Percentiles rank a stretch among this genome's conserved stretches.
These are phyloP conservation scores for Enoplosus armatus DNA, from an alignment of 2,797 vertebrate genomes.

Conservation along the genomic window DNA sequence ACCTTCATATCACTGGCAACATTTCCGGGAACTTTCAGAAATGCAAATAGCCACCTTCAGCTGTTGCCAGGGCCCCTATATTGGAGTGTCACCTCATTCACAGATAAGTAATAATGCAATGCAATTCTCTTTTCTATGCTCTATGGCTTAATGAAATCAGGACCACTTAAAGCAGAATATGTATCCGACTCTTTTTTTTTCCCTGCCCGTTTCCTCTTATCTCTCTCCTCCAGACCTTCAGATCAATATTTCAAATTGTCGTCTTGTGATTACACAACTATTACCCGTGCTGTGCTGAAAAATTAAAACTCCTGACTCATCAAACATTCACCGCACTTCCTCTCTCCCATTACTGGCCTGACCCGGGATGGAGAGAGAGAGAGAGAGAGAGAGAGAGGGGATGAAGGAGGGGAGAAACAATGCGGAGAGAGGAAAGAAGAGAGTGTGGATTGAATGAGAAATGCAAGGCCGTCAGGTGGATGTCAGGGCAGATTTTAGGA, in stretches of 20 bases:
- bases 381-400: neutral
- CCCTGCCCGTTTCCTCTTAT: neutral
- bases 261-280: conserved; percentile 56
- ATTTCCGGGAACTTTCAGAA: neutral
- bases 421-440: neutral
- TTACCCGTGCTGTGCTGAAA: conserved; percentile 43
- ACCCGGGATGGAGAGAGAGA: neutral
- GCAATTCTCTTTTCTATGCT: neutral
- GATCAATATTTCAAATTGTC: conserved; percentile 59
- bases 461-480: neutral
- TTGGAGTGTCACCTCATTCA: neutral
- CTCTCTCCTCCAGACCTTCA: conserved; percentile 44
- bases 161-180: neutral
- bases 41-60: neutral
- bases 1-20: neutral
- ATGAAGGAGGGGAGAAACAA: neutral
- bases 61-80: neutral
- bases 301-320: conserved; percentile 45
- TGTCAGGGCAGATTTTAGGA: conserved; percentile 1
- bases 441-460: conserved; percentile 4
- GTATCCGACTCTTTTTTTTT: neutral
- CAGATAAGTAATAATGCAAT: neutral
- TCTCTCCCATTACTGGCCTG: conserved; percentile 35
- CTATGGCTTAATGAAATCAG: neutral
- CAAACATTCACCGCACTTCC: conserved; percentile 42